Evolutionary conservation across 2,888 invertebrate genomes (phyloP), one percentile per base, ranked within the genome.

Genomic region (Craniophora ligustri): DNA sequence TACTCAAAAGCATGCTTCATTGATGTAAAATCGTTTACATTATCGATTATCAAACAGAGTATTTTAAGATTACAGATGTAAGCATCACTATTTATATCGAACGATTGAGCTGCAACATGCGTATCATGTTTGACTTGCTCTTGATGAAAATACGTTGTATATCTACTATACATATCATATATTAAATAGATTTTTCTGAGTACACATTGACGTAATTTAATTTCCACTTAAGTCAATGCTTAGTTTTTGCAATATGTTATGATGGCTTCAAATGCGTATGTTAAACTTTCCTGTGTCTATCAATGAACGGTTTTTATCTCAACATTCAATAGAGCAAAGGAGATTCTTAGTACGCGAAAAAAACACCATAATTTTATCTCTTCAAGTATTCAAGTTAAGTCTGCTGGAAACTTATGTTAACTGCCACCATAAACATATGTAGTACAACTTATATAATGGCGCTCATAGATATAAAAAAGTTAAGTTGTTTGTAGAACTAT

Each of bases 21-120:
- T 83, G 79, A 85, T 81, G 75, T 82, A 76, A 83, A 85, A 80
- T 59, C 65, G 81, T 85, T 83, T 81, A 85, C 76, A 81, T 80
- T 82, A 82, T 82, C 75, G 78, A 80, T 85, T 82, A 84, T 81
- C 77, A 82, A 82, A 81, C 77, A 63, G 67, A 69, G 75, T 80
- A 81, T 82, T 81, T 81, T 78, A 63, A 77, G 76, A 78, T 76
- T 76, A 76, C 78, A 78, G 76, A 83, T 76, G 79, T 78, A 76
- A 77, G 75, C 74, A 75, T 66, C 55, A 73, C 67, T 79, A 79
- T 81, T 85, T 84, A 79, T 81, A 77, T 49, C 62, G 50, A 65
- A 63, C 61, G 78, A 79, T 79, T 79, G 79, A 81, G 74, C 70
- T 65, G 77, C 79, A 76, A 75, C 79, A 79, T 49, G 66, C 76